A percentile compares a stretch with the other conserved stretches of the same genome.
Evolutionary conservation across 2,888 invertebrate genomes (phyloP).

Genomic region (Chrysopilus asiliformis): DNA sequence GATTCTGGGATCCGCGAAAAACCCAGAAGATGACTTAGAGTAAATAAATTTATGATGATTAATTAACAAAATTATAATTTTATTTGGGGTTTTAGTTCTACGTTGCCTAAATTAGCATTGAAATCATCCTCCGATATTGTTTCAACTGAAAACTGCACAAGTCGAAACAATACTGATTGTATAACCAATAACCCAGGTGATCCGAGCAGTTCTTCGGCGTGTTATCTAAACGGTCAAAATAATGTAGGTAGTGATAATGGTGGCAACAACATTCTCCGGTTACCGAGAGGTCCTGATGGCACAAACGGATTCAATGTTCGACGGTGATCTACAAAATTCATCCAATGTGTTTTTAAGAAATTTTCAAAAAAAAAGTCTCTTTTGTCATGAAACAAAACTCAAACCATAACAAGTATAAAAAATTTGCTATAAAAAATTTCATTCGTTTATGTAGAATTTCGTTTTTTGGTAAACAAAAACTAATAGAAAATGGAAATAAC

Average conservation of each 20-base stretch:
- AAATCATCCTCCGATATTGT: conserved; percentile 2
- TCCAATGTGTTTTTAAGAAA: no score
- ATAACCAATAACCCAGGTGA: not conserved
- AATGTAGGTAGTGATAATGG: no score
- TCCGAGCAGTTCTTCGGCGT: not conserved
- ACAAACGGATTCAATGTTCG: conserved; percentile 53
- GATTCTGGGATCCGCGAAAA: conserved; percentile 76
- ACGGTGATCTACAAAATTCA: no score
- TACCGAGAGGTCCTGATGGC: conserved; percentile 70
- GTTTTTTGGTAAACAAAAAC: no score
- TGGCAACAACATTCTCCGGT: conserved; percentile 46
- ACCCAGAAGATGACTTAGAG: conserved; percentile 60
- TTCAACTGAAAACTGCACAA: conserved; percentile 4
- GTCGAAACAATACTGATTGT: not conserved
- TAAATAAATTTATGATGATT: conserved; percentile 18
- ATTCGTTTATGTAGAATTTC: no score
- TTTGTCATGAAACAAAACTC: no score
- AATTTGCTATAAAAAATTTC: no score
- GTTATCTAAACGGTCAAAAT: not conserved
- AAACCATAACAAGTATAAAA: no score
- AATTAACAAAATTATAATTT: conserved; percentile 4
- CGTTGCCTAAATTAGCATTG: conserved; percentile 9
- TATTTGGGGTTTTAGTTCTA: conserved; percentile 12
- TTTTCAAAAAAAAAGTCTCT: no score
- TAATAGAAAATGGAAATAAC: no score